Base-by-base conservation (phyloP, 2,888 invertebrate genomes). In the Melanargia galathea region DNA sequence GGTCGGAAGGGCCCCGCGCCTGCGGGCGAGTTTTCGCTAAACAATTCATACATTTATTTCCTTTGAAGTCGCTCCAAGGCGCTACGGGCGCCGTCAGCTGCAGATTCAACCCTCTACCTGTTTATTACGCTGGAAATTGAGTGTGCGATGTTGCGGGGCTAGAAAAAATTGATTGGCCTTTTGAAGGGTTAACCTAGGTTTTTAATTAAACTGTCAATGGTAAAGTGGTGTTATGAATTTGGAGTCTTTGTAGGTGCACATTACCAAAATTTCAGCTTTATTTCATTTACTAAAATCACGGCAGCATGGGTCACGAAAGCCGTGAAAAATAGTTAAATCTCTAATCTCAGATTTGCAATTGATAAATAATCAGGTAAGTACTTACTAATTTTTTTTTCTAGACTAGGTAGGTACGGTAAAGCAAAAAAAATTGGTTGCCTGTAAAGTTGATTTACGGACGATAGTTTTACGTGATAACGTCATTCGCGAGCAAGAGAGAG, bases 1-100 rank as follows among this genome's bases (percentile, higher is more conserved):
- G 82, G 82, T 80, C 79, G 77, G 71, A 75, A 76, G 75, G 79
- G 78, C 79, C 79, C 62, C 71, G 59, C 64, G 77, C 82, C 77
- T 64, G 74, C 76, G 83, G 83, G 81, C 74, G 78, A 79, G 78
- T 86, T 86, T 84, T 81, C 83, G 80, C 83, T 86, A 86, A 90
- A 88, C 89, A 90, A 88, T 88, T 86, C 87, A 88, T 87, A 87
- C 85, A 84, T 88, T 87, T 86, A 85, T 83, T 81, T 83, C 85
- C 88, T 90, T 91, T 90, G 90, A 90, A 86, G 89, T 86, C 71
- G 70, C 58, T 59, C 26, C 49, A 59, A 59, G 59, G 51, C 81
- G 84, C 88, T 86, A 78, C 79, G 78, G 86, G 88, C 85, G 79
- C 72, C 83, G 90, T 90, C 90, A 89, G 81, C 73, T 81, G 83